These are phyloP conservation scores for Portevinia maculata DNA, from an alignment of 2,888 invertebrate species.

Conservation along the genomic window DNA sequence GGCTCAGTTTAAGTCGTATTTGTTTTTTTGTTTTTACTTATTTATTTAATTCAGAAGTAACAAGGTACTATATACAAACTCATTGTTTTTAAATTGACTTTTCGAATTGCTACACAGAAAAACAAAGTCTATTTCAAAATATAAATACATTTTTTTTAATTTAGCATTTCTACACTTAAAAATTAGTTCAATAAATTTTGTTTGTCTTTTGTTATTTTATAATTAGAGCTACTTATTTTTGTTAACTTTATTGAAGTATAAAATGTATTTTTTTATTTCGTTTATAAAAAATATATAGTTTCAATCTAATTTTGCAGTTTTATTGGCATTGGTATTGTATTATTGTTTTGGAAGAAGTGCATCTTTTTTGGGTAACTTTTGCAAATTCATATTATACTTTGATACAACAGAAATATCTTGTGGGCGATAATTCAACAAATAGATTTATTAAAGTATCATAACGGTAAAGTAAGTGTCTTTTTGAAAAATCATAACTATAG, in stretches of 20 bases:
- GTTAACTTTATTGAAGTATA: slow-evolving; percentile 48
- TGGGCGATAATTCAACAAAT: neutral
- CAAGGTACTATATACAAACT: slow-evolving; percentile 61
- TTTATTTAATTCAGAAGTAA: slow-evolving; percentile 36
- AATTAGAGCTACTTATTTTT: slow-evolving; percentile 56
- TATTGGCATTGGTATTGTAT: slow-evolving; percentile 73
- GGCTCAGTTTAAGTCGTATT: too few species aligned
- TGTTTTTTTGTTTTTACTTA: slow-evolving; percentile 10
- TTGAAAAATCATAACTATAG: neutral
- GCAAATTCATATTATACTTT: slow-evolving; percentile 13
- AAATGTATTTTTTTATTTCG: slow-evolving; percentile 52
- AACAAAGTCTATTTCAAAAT: slow-evolving; percentile 40
- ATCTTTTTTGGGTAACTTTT: slow-evolving; percentile 39
- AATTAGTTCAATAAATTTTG: slow-evolving; percentile 52
- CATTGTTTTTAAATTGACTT: slow-evolving; percentile 54
- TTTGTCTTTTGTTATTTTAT: slow-evolving; percentile 69
- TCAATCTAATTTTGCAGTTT: slow-evolving; percentile 56
- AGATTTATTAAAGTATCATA: slow-evolving; percentile 4
- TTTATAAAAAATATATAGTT: slow-evolving; percentile 36
- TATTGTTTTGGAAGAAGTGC: slow-evolving; percentile 69
- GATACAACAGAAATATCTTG: neutral
- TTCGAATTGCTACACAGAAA: slow-evolving; percentile 24
- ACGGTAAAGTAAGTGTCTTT: slow-evolving; percentile 14
- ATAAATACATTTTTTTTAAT: slow-evolving; percentile 48
- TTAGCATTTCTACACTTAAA: slow-evolving; percentile 44